Evolutionary conservation across 2,797 vertebrate species (phyloP).

Genomic region (Champsocephalus gunnari): DNA sequence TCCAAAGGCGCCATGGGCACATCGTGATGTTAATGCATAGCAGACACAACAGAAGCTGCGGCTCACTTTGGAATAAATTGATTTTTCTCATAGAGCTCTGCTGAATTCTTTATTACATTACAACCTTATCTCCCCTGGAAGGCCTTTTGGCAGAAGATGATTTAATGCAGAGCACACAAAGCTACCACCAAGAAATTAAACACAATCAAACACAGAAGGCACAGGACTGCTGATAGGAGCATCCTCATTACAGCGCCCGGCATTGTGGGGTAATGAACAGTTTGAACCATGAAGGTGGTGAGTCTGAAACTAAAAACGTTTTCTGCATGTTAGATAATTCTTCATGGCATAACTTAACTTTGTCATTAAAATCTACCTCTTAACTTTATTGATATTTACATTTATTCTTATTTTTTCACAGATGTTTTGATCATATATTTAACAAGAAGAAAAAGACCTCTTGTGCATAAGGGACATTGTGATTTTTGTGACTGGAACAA

Average conservation of each 20-base stretch:
- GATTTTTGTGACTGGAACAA: too few species aligned
- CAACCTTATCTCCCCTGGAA: slow-evolving; percentile 53
- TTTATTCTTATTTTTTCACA: neutral
- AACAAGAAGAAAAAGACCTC: neutral
- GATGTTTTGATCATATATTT: neutral
- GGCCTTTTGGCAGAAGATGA: slow-evolving; percentile 43
- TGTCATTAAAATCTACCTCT: neutral
- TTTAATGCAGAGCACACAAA: slow-evolving; percentile 62
- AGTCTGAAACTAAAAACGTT: slow-evolving; percentile 7
- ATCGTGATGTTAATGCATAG: slow-evolving; percentile 26
- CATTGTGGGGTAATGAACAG: slow-evolving; percentile 26
- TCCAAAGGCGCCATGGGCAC: slow-evolving; percentile 20
- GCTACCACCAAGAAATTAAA: slow-evolving; percentile 57
- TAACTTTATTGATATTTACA: neutral
- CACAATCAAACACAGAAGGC: slow-evolving; percentile 51
- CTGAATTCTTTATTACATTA: slow-evolving; percentile 60
- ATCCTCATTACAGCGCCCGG: slow-evolving; percentile 40
- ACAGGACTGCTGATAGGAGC: slow-evolving; percentile 44
- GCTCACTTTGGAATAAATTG: slow-evolving; percentile 56
- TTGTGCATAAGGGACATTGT: neutral
- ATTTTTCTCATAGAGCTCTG: slow-evolving; percentile 46
- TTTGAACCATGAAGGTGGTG: slow-evolving; percentile 14
- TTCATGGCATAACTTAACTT: neutral
- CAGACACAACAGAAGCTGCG: slow-evolving; percentile 31
- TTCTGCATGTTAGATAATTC: neutral